These are phyloP conservation scores for Himalopsyche kuldschensis DNA, from an alignment of 2,888 invertebrate species.

Conservation along the genomic window DNA sequence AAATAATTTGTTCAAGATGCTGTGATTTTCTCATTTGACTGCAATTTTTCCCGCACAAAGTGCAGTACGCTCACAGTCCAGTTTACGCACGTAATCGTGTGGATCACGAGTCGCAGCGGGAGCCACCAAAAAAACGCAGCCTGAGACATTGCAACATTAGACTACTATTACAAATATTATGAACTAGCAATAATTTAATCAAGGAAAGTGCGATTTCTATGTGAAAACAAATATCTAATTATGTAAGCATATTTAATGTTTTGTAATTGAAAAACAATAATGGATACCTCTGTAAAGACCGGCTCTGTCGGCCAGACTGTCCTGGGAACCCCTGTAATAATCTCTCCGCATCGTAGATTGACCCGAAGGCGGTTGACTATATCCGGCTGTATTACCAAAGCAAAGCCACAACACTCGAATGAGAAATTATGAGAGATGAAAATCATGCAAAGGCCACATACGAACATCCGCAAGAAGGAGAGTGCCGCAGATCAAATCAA, in stretches of 20 bases:
- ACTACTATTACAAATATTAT: too few species aligned
- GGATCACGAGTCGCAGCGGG: too few species aligned
- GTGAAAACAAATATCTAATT: too few species aligned
- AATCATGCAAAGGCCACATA: conserved; percentile 13
- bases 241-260: neutral
- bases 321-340: conserved; percentile 90
- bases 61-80: too few species aligned
- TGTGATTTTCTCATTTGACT: too few species aligned
- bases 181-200: too few species aligned
- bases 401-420: conserved; percentile 37
- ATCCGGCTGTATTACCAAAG: conserved; percentile 36
- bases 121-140: too few species aligned
- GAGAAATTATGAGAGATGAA: neutral
- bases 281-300: conserved; percentile 72
- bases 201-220: too few species aligned
- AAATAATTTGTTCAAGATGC: conserved; percentile 9
- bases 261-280: conserved; percentile 23
- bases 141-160: too few species aligned
- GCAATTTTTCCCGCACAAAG: too few species aligned
- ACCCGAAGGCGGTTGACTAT: conserved; percentile 35
- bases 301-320: conserved; percentile 77
- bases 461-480: neutral
- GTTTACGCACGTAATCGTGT: too few species aligned
- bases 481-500: neutral
- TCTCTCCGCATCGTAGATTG: conserved; percentile 79